phyloP scores from a whole-genome alignment of 1,140 invertebrate species.

The Brachionus calyciflorus region DNA sequence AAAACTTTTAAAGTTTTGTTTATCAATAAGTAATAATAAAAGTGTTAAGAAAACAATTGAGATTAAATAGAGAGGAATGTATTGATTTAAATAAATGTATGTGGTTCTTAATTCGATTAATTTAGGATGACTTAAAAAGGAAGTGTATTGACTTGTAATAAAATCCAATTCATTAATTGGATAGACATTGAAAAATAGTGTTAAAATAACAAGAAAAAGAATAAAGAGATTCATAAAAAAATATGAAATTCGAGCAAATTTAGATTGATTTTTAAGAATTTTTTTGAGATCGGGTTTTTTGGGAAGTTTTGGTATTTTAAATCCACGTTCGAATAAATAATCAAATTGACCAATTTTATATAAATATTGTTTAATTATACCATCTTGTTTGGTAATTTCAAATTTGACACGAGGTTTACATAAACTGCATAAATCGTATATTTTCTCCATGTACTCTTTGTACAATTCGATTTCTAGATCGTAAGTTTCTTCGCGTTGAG shows the following conservation, averaged over 20 bases:
- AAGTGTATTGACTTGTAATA: neutral
- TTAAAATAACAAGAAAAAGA: neutral
- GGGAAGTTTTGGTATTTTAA: neutral
- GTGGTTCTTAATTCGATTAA: neutral
- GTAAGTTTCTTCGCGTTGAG: neutral
- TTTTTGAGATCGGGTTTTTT: neutral
- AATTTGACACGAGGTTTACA: constrained; percentile 41
- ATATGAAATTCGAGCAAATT: neutral
- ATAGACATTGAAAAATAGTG: neutral
- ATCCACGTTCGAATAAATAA: constrained; percentile 12
- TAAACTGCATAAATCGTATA: constrained; percentile 6
- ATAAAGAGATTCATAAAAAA: neutral
- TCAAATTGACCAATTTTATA: constrained; percentile 30
- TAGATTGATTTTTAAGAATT: neutral
- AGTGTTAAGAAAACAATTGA: too few species aligned
- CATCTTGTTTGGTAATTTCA: constrained; percentile 46
- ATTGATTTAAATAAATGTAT: too few species aligned
- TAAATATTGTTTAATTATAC: constrained; percentile 36
- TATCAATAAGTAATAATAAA: too few species aligned
- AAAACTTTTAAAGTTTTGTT: too few species aligned
- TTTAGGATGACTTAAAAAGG: neutral
- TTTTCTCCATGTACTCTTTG: constrained; percentile 44
- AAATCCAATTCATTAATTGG: neutral
- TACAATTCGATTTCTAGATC: constrained; percentile 34
- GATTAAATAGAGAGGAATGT: too few species aligned